Conservation (phyloP, 2,797 vertebrate genomes). For the Myotis pilosus region DNA sequence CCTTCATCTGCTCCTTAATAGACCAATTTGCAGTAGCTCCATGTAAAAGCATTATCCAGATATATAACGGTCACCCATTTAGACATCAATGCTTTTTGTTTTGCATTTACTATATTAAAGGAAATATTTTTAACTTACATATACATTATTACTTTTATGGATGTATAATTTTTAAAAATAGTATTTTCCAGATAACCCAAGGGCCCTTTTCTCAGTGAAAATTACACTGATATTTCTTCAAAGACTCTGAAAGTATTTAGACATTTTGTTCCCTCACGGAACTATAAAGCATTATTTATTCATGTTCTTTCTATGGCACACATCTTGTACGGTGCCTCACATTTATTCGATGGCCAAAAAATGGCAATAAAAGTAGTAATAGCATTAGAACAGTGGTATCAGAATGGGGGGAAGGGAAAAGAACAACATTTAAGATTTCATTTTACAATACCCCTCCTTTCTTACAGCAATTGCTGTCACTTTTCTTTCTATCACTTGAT, state of each 20-base stretch:
- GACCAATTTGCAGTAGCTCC: neutral
- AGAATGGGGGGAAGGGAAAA: neutral
- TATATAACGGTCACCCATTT: neutral
- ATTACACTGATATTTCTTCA: neutral
- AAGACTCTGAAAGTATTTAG: neutral
- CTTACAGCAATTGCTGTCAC: neutral
- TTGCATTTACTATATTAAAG: neutral
- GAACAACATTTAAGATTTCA: neutral
- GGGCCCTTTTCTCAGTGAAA: neutral
- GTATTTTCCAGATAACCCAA: neutral
- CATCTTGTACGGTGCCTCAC: neutral
- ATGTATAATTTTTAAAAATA: neutral
- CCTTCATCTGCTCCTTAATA: neutral
- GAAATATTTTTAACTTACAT: neutral
- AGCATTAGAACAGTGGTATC: neutral
- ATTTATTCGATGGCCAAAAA: slow-evolving; percentile 26
- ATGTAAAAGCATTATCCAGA: neutral
- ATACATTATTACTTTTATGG: neutral
- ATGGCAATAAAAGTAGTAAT: neutral
- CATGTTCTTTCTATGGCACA: slow-evolving; percentile 11
- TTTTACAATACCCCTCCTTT: neutral
- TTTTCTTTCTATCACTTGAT: neutral
- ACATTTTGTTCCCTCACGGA: neutral
- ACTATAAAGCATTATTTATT: neutral
- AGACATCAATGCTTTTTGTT: neutral